Conservation (phyloP, 2,113 vertebrate genomes). For the Excalfactoria chinensis region DNA sequence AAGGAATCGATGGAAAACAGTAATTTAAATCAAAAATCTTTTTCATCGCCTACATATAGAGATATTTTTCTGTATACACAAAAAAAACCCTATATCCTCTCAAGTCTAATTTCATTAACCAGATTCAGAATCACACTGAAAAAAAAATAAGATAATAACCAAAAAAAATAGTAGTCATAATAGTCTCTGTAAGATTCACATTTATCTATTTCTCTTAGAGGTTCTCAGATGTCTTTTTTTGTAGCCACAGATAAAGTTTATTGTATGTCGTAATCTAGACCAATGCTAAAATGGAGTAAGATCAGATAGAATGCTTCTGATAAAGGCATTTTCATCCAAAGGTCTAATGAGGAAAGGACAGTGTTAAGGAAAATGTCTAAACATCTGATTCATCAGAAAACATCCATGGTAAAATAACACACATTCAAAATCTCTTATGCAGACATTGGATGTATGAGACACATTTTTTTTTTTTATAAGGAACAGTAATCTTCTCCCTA, state of each 20-base stretch:
- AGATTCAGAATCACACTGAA: background rate
- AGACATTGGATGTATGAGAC: background rate
- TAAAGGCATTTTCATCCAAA: background rate
- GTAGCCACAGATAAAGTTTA: background rate
- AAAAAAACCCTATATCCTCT: background rate
- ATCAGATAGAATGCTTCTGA: background rate
- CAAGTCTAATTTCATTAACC: background rate
- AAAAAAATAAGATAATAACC: background rate
- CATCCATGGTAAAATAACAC: background rate
- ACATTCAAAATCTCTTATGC: background rate
- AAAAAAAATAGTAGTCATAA: background rate
- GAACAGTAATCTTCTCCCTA: background rate
- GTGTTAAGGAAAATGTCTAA: background rate
- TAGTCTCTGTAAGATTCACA: background rate
- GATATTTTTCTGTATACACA: background rate
- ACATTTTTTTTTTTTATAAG: background rate
- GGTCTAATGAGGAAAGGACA: background rate
- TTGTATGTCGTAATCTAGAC: background rate
- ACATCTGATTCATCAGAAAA: background rate
- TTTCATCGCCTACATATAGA: accelerated
- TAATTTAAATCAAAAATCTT: background rate
- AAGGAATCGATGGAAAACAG: background rate
- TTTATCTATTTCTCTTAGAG: background rate
- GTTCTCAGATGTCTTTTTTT: background rate
- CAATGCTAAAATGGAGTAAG: background rate